Evolutionary conservation across 2,888 invertebrate genomes (phyloP).

Genomic region (Acronicta psi): DNA sequence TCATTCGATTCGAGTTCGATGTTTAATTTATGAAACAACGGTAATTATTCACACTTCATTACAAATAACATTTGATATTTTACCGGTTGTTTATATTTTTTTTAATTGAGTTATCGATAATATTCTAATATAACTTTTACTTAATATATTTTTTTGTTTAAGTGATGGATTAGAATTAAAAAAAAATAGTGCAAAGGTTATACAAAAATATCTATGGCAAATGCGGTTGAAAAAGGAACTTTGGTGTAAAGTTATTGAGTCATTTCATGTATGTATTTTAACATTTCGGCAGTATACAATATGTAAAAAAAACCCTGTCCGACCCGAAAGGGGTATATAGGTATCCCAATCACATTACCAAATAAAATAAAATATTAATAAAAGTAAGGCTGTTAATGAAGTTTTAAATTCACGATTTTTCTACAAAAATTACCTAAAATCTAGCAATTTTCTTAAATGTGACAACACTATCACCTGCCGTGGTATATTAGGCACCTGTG

Average conservation of each 20-base stretch:
- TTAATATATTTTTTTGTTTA: not conserved
- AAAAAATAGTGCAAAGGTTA: not conserved
- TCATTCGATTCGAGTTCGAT: too few species aligned
- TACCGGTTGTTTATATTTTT: not conserved
- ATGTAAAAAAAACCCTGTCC: too few species aligned
- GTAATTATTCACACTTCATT: slow-evolving; percentile 6
- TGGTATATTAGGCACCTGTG: too few species aligned
- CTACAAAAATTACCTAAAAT: too few species aligned
- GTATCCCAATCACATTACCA: too few species aligned
- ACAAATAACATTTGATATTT: not conserved
- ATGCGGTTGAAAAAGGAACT: slow-evolving; percentile 4
- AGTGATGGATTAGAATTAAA: not conserved
- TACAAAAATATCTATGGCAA: not conserved
- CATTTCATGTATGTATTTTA: slow-evolving; percentile 19
- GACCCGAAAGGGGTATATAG: too few species aligned
- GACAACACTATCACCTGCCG: too few species aligned
- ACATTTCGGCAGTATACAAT: too few species aligned
- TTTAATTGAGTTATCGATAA: not conserved
- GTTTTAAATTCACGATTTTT: too few species aligned
- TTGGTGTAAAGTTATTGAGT: not conserved
- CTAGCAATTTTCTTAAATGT: too few species aligned
- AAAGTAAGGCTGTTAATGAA: too few species aligned
- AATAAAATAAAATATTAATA: too few species aligned
- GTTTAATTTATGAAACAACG: slow-evolving; percentile 22
- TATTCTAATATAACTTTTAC: not conserved